Percentiles rank a stretch among this genome's conserved stretches.
phyloP scores from a whole-genome alignment of 2,888 invertebrate genomes.

The Caenorhabditis sp. region DNA sequence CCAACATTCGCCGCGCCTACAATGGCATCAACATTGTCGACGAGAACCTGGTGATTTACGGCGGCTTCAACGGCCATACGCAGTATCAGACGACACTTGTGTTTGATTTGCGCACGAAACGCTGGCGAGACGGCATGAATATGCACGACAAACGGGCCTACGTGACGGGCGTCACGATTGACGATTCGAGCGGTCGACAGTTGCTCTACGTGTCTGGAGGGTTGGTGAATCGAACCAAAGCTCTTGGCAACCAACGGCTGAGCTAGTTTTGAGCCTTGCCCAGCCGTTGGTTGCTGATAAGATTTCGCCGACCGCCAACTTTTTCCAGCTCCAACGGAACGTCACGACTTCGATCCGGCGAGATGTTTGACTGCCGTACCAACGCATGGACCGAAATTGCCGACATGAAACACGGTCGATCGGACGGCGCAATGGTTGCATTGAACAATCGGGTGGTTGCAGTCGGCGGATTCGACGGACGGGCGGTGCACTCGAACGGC shows the following conservation, averaged over 20 bases:
- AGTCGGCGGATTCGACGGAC: slow-evolving; percentile 70
- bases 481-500: slow-evolving; percentile 49
- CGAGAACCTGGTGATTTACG: slow-evolving; percentile 50
- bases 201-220: slow-evolving; percentile 58
- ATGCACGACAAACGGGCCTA: slow-evolving; percentile 62
- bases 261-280: too few species aligned
- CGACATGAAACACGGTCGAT: slow-evolving; percentile 41
- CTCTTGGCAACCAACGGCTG: too few species aligned
- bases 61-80: slow-evolving; percentile 53
- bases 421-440: slow-evolving; percentile 49
- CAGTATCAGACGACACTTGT: slow-evolving; percentile 55
- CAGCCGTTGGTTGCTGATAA: too few species aligned
- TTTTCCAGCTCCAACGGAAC: slow-evolving; percentile 63
- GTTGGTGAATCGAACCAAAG: slow-evolving; percentile 2
- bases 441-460: slow-evolving; percentile 41
- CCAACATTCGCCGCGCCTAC: slow-evolving; percentile 54
- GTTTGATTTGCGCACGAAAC: slow-evolving; percentile 47
- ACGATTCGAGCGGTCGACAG: slow-evolving; percentile 34
- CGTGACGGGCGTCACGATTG: slow-evolving; percentile 31
- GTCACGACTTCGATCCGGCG: slow-evolving; percentile 43
- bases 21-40: slow-evolving; percentile 53
- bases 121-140: slow-evolving; percentile 53
- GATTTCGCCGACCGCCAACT: too few species aligned
- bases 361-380: slow-evolving; percentile 35
- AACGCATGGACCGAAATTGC: slow-evolving; percentile 52